These are phyloP conservation scores for Apodemia zela DNA, from an alignment of 2,888 invertebrate species.

Conservation along the genomic window DNA sequence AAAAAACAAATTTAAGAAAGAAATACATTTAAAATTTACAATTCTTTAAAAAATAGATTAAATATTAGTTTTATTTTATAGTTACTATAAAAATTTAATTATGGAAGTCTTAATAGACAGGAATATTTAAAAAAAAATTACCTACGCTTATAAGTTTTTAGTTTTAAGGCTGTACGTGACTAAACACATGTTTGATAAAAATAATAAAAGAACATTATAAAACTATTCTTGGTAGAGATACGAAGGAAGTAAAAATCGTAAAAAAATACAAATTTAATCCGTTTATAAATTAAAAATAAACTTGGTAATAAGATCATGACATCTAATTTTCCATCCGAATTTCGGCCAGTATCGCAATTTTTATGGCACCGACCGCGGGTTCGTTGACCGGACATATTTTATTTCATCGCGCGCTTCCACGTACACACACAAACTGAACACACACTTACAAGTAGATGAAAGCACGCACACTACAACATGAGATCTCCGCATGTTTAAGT, in stretches of 20 bases:
- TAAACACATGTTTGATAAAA: too few species aligned
- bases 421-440: constrained; percentile 67
- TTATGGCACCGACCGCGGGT: constrained; percentile 76
- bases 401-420: constrained; percentile 80
- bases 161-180: too few species aligned
- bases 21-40: too few species aligned
- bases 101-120: too few species aligned
- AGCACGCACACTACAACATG: constrained; percentile 54
- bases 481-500: constrained; percentile 67
- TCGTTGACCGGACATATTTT: constrained; percentile 80
- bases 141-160: too few species aligned
- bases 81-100: too few species aligned
- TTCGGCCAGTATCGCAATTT: constrained; percentile 78
- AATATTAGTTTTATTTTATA: too few species aligned
- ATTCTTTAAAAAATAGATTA: background rate
- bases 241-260: too few species aligned
- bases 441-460: constrained; percentile 52
- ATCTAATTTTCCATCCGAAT: constrained; percentile 62
- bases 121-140: too few species aligned
- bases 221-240: too few species aligned
- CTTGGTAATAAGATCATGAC: constrained; percentile 24
- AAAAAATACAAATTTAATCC: constrained; percentile 7
- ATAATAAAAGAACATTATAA: too few species aligned
- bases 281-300: constrained; percentile 5
- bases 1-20: background rate